Base-by-base conservation (phyloP, 2,113 vertebrate species). In the Channa maculata region DNA sequence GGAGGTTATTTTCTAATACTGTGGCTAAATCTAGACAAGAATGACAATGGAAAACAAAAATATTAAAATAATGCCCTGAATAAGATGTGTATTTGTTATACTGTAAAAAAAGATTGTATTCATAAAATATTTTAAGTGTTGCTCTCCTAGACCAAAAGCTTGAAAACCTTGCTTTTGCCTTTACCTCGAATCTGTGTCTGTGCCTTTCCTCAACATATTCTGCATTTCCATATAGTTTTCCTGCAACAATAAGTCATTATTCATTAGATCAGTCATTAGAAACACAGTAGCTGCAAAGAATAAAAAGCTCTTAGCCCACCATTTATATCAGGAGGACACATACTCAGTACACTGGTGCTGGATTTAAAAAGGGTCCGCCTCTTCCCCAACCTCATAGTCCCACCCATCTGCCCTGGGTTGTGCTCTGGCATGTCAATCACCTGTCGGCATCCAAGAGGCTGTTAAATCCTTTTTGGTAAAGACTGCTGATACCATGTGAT, bases 371-470 rank as follows among this genome's bases (percentile, higher is more conserved):
- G 91, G 5, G 97, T 99, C 57, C 95, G 95, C 50, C 98, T 96
- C 92, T 97, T 98, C 70, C 98, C 98, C 77, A 99, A 89, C 82
- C 98, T 94, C 98, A 99, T 99, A 51, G 97, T 99, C 36, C 97
- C 97, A 0, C 98, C 98, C 97, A 98, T 97, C 72, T 99, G 95
- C 58, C 97, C 97, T 5, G 96, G 96, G 85, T 98, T 99, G 87
- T 99, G 98, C 82, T 99, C 97, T 0, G 98, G 98, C 97, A 99
- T 99, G 87, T 99, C 98, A 90, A 98, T 96, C 79, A 99, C 97
- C 97, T 99, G 90, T n/a, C 39, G 8, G 61, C 61, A 88, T 66
- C 33, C 74, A 66, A 88, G 7, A 46, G 5, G 38, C 65, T 6
- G 64, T 61, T 60, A 63, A 54, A 57, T 54, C 43, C 5, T 24